Conservation (phyloP, 2,888 invertebrate species). For the Macrosiphum euphorbiae region DNA sequence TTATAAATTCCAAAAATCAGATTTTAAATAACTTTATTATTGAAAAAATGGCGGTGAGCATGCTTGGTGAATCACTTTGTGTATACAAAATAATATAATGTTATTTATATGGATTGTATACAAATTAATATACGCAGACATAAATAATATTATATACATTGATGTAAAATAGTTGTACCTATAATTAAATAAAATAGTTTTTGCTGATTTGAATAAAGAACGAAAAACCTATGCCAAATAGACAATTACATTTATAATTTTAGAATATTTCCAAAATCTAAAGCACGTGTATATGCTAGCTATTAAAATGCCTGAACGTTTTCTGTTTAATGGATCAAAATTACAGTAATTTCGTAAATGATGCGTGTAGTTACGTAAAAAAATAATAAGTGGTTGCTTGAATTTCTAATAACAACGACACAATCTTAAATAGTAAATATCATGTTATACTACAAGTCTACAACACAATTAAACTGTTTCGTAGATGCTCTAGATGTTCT, state of each 20-base stretch:
- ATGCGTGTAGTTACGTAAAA: neutral
- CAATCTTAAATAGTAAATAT: neutral
- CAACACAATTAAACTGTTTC: neutral
- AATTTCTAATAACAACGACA: neutral
- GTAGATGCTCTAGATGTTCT: neutral
- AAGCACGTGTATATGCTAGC: neutral
- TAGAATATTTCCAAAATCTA: neutral
- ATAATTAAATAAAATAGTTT: neutral
- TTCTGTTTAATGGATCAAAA: slow-evolving; percentile 11
- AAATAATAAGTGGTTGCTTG: neutral
- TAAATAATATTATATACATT: neutral
- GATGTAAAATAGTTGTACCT: neutral
- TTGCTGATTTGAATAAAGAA: neutral
- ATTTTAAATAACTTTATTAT: no score
- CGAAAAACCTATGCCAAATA: neutral
- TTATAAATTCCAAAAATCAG: no score
- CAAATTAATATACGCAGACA: neutral
- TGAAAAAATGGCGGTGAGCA: no score
- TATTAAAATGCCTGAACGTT: neutral
- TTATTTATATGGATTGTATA: neutral
- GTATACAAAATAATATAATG: no score
- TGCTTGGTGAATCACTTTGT: neutral
- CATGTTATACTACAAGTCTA: neutral
- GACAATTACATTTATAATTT: neutral
- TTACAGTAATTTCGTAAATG: slow-evolving; percentile 7